A percentile compares a stretch with the other conserved stretches of the same genome.
phyloP scores from a whole-genome alignment of 2,113 vertebrate genomes.

The Archilochus colubris region DNA sequence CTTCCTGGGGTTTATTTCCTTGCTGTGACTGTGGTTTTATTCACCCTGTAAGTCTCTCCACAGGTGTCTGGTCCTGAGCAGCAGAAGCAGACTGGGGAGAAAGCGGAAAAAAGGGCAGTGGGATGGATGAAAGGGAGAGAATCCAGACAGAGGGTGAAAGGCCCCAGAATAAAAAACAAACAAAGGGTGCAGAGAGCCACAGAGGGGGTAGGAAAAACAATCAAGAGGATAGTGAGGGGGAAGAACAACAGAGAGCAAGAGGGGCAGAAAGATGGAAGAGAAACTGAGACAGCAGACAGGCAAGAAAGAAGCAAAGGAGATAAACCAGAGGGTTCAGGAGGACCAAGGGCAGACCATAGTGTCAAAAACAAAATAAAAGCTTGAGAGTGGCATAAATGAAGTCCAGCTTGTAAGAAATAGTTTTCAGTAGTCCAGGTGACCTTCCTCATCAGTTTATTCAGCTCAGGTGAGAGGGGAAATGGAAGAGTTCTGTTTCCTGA shows the following conservation, averaged over 20 bases:
- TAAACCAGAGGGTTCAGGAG: background rate
- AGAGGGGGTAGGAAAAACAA: background rate
- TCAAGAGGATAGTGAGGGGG: background rate
- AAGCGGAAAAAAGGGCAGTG: background rate
- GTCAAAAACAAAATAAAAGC: background rate
- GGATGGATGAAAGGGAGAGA: background rate
- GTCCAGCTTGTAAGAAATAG: background rate
- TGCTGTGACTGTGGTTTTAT: background rate
- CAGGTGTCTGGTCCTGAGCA: background rate
- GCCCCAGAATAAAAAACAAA: background rate
- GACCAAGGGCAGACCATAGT: background rate
- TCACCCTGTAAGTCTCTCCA: background rate
- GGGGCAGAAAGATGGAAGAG: background rate
- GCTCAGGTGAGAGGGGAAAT: background rate
- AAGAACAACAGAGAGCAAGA: background rate
- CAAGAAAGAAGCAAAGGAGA: background rate
- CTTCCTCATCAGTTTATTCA: background rate
- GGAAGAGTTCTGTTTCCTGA: background rate
- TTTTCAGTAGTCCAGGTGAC: background rate
- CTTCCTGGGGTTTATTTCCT: background rate
- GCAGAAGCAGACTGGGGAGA: background rate
- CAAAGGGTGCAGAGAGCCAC: rapidly evolving
- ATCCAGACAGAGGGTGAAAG: background rate
- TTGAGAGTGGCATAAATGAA: background rate
- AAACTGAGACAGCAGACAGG: background rate